Percentiles rank a stretch among this genome's conserved stretches.
Conservation (phyloP, 1,140 invertebrate species). For the Pogonus chalceus region DNA sequence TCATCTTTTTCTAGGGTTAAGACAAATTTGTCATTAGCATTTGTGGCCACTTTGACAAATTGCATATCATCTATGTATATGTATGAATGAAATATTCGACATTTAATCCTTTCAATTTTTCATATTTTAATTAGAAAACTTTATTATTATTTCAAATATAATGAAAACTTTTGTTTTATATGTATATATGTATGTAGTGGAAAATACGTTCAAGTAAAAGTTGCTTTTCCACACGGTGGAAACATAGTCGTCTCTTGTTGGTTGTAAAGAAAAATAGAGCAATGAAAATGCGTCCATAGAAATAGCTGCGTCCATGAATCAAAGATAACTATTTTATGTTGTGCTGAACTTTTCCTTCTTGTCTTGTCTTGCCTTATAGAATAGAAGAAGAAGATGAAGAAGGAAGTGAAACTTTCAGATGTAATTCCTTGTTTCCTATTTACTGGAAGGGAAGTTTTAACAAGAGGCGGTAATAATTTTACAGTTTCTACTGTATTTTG, state of each 20-base stretch:
- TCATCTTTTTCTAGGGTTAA: background rate
- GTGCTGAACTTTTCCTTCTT: background rate
- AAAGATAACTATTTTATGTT: constrained; percentile 6
- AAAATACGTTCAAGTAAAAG: background rate
- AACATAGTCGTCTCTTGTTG: background rate
- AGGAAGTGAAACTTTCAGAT: background rate
- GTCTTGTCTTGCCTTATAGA: background rate
- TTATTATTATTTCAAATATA: background rate
- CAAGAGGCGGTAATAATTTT: background rate
- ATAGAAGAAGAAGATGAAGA: background rate
- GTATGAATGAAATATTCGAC: background rate
- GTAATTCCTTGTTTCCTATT: background rate
- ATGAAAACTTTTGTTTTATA: background rate
- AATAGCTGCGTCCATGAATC: background rate
- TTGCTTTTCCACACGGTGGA: background rate
- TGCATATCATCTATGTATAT: background rate
- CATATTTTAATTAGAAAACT: background rate
- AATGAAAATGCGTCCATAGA: constrained; percentile 1
- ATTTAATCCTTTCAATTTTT: background rate
- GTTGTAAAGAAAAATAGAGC: constrained; percentile 2
- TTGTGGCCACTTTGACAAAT: background rate
- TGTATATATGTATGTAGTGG: background rate
- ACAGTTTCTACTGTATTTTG: background rate
- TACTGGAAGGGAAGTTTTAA: background rate
- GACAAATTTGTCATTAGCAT: background rate